Conservation (phyloP, 2,797 vertebrate species). For the Arremon aurantiirostris region DNA sequence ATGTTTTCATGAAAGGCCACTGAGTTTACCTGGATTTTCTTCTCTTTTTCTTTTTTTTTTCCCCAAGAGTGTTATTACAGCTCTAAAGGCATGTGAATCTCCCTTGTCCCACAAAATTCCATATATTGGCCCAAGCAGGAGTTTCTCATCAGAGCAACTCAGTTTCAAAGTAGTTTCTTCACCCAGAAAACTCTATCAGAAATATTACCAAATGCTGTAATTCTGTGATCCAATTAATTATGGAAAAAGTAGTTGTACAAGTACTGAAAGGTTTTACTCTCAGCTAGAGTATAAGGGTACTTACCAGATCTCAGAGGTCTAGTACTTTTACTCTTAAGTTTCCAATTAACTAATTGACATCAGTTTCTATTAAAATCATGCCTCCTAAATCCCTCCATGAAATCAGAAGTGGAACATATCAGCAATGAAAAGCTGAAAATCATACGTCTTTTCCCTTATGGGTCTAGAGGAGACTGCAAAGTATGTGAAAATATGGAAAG, state of each 20-base stretch:
- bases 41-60: too few relatives aligned
- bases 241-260: not conserved
- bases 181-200: not conserved
- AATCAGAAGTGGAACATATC: not conserved
- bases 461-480: not conserved
- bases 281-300: not conserved
- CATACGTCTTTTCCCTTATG: not conserved
- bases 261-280: not conserved
- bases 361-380: not conserved
- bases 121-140: not conserved
- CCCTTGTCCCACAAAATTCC: not conserved
- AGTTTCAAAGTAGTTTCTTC: not conserved
- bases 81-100: not conserved
- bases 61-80: not conserved
- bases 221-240: not conserved
- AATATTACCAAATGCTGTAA: not conserved
- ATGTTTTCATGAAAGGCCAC: fast-evolving
- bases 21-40: not conserved
- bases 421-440: not conserved
- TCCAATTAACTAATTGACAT: not conserved
- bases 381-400: not conserved
- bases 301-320: not conserved
- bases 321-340: not conserved
- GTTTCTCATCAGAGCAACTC: not conserved
- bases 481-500: not conserved